These are phyloP conservation scores for Diorhabda elongata DNA, from an alignment of 1,140 invertebrate species.

Conservation along the genomic window DNA sequence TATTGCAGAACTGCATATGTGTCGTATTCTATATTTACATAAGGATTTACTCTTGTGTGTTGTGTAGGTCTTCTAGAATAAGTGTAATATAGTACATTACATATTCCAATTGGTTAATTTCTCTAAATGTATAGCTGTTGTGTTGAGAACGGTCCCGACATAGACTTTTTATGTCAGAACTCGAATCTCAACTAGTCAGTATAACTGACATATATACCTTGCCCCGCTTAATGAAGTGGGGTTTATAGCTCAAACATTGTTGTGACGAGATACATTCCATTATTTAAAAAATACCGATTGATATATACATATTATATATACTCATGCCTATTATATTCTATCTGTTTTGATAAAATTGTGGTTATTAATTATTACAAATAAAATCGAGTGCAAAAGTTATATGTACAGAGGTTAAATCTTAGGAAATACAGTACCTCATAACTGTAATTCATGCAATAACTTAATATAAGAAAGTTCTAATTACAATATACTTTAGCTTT, in stretches of 20 bases:
- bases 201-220: constrained; percentile 32
- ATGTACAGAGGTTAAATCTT: constrained; percentile 51
- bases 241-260: constrained; percentile 49
- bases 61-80: constrained; percentile 48
- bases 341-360: constrained; percentile 50
- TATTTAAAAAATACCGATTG: constrained; percentile 43
- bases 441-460: constrained; percentile 51
- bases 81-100: constrained; percentile 47
- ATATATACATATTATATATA: constrained; percentile 44
- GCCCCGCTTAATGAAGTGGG: constrained; percentile 28
- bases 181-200: constrained; percentile 29
- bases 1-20: constrained; percentile 29
- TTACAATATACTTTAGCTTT: constrained; percentile 49
- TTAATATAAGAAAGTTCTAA: constrained; percentile 50
- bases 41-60: constrained; percentile 48
- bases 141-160: constrained; percentile 41
- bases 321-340: constrained; percentile 46
- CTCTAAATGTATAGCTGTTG: constrained; percentile 49
- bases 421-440: constrained; percentile 50
- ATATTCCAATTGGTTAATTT: constrained; percentile 49
- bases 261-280: constrained; percentile 50
- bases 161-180: constrained; percentile 18
- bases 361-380: constrained; percentile 45
- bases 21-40: constrained; percentile 42
- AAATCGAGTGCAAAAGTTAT: constrained; percentile 47